Percentiles rank a stretch among this genome's conserved stretches.
These are phyloP conservation scores for Chromis chromis DNA, from an alignment of 2,797 vertebrate species.

Conservation along the genomic window DNA sequence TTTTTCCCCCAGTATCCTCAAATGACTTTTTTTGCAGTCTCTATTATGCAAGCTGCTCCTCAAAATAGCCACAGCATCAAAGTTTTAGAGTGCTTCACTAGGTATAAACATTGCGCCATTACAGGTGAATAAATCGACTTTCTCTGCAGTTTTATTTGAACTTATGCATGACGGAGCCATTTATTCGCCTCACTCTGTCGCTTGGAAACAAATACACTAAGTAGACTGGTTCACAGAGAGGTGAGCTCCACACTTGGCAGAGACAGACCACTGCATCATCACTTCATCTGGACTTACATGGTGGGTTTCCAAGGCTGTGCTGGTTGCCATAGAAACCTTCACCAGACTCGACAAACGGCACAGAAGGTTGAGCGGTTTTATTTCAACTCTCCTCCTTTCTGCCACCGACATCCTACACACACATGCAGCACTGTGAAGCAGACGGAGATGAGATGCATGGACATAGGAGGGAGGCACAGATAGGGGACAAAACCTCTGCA, in stretches of 20 bases:
- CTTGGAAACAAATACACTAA: conserved; percentile 43
- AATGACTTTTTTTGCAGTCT: conserved; percentile 1
- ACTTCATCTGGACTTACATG: conserved; percentile 74
- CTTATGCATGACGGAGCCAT: background rate
- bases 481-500: conserved; percentile 19
- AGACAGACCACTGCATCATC: conserved; percentile 61
- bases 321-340: conserved; percentile 79
- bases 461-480: background rate
- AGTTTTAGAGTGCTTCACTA: conserved; percentile 40
- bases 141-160: conserved; percentile 13
- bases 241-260: conserved; percentile 45
- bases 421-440: conserved; percentile 32
- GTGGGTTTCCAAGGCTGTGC: conserved; percentile 70
- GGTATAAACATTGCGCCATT: conserved; percentile 2
- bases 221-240: conserved; percentile 38
- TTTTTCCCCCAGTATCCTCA: conserved; percentile 7
- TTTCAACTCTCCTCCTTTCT: conserved; percentile 54
- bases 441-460: conserved; percentile 36
- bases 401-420: conserved; percentile 38
- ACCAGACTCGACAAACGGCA: conserved; percentile 65
- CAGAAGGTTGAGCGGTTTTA: conserved; percentile 66
- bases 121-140: conserved; percentile 45
- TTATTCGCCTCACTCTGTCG: conserved; percentile 22
- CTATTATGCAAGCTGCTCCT: conserved; percentile 28
- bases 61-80: conserved; percentile 42